A percentile compares a stretch with the other conserved stretches of the same genome.
phyloP scores from a whole-genome alignment of 2,797 vertebrate genomes.

The Mormyrops boulengeri region DNA sequence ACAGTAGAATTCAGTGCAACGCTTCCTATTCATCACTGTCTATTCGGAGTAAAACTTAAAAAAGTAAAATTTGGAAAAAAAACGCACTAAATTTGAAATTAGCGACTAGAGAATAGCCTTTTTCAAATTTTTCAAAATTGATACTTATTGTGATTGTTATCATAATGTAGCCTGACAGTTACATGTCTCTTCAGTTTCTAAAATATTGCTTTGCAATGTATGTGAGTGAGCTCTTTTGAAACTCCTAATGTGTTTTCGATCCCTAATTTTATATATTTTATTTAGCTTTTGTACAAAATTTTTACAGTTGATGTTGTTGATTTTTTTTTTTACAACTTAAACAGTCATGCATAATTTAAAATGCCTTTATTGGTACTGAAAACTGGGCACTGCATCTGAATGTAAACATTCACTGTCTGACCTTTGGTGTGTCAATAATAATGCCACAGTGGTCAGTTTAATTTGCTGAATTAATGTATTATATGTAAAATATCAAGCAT shows the following conservation, averaged over 20 bases:
- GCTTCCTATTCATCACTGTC: background rate
- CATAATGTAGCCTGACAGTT: constrained; percentile 1
- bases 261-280: constrained; percentile 9
- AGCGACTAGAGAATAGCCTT: background rate
- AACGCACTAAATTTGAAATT: background rate
- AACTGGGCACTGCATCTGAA: constrained; percentile 18
- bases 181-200: background rate
- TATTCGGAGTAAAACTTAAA: background rate
- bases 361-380: constrained; percentile 11
- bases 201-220: constrained; percentile 15
- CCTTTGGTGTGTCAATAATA: background rate
- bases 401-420: constrained; percentile 17
- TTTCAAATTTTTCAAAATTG: background rate
- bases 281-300: constrained; percentile 13
- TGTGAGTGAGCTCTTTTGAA: constrained; percentile 17
- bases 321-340: constrained; percentile 13
- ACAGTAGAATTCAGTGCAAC: background rate
- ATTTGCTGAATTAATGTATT: background rate
- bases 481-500: constrained; percentile 8
- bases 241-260: constrained; percentile 14
- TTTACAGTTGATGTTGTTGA: background rate
- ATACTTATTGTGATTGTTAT: background rate
- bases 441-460: constrained; percentile 7
- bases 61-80: background rate
- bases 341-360: constrained; percentile 16